phyloP scores from a whole-genome alignment of 1,140 invertebrate species.

The Drosophila guanche region DNA sequence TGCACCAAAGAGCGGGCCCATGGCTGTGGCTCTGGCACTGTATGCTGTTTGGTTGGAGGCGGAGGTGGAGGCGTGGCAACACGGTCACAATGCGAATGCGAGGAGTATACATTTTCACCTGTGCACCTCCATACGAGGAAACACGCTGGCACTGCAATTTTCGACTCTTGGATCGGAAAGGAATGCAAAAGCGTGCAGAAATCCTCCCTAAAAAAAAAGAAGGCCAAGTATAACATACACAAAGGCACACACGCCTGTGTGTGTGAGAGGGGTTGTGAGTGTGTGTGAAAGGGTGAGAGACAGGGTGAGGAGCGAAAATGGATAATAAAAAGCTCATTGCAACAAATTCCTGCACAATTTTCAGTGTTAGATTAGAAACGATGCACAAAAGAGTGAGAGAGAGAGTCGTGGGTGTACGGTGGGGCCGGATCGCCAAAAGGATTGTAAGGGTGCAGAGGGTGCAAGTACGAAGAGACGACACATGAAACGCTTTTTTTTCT shows the following conservation, averaged over 20 bases:
- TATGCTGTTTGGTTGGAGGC: constrained; percentile 20
- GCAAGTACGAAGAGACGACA: constrained; percentile 37
- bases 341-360: constrained; percentile 81
- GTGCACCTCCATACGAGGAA: constrained; percentile 45
- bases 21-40: neutral
- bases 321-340: constrained; percentile 82
- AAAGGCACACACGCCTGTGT: constrained; percentile 19
- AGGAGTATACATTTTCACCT: constrained; percentile 66
- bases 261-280: constrained; percentile 1
- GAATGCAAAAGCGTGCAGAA: constrained; percentile 76
- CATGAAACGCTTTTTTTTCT: constrained; percentile 41
- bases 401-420: neutral
- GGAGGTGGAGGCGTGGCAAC: constrained; percentile 42
- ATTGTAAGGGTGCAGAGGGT: neutral
- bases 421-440: neutral
- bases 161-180: constrained; percentile 41
- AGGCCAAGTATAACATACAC: constrained; percentile 38
- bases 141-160: constrained; percentile 74
- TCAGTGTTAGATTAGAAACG: constrained; percentile 77
- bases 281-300: constrained; percentile 20
- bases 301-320: constrained; percentile 68
- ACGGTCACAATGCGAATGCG: constrained; percentile 23
- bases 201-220: constrained; percentile 17
- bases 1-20: neutral
- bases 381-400: constrained; percentile 24